Base-by-base conservation (phyloP, 2,113 vertebrate genomes). In the Onychostruthus taczanowskii region DNA sequence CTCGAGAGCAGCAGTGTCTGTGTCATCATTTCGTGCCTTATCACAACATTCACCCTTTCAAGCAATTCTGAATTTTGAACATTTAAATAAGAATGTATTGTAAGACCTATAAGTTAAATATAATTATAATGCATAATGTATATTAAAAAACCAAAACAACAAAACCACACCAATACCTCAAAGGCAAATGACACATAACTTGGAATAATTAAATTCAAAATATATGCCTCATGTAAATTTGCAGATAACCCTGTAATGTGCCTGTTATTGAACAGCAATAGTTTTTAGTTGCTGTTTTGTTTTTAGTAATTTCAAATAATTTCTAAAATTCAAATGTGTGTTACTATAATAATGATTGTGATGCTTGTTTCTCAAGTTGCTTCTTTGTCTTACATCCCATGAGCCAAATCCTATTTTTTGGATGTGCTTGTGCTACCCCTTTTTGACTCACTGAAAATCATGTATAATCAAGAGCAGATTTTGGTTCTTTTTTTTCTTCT, bases 391-490 rank as follows among this genome's bases (percentile, higher is more conserved):
- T 66, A 35, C 1, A 2, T 27, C n/a, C 44, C 41, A 52, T 18
- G 18, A 93, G 31, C 20, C 22, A 63, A 87, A 68, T 72, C 87
- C 24, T 52, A 1, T 79, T 56, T 24, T 79, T 89, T 66, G 28
- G n/a, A 75, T 84, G 30, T 76, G 31, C 17, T 21, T 75, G 17
- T 46, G 30, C 35, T 78, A 75, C 10, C 23, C 35, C 1, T 39
- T 82, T 87, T 83, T 68, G 49, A 84, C 15, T 61, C 30, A 58
- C 0, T 84, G 53, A 53, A 93, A 93, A 53, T 83, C 6, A 33
- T 26, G 6, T 26, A 37, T 83, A 95, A 95, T 93, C 53, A 87
- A 83, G 41, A 76, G 37, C 70, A 96, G 58, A 89, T 85, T 84
- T 84, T 28, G 5, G 4, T 39, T 55, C 2, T 11, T 27, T 61